Conservation (phyloP, 2,113 vertebrate genomes). For the Notarius lentiginosus region DNA sequence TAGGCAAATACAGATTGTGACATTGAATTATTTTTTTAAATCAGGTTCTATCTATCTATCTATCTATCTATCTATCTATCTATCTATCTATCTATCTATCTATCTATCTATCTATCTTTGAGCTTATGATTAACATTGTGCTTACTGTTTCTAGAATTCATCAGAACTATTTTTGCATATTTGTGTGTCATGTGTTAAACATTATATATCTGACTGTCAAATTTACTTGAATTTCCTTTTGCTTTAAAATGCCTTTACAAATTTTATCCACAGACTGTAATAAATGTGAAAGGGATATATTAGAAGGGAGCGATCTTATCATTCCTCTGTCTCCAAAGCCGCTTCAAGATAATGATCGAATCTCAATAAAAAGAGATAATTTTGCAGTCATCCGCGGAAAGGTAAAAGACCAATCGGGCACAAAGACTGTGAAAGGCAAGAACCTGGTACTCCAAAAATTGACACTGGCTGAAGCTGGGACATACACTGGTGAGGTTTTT, state of each 20-base stretch:
- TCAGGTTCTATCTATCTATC: no score
- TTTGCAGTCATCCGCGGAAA: accelerated
- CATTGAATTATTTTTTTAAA: not conserved
- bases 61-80: not conserved
- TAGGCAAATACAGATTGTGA: not conserved
- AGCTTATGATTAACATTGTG: not conserved
- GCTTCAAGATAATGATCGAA: not conserved
- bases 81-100: not conserved
- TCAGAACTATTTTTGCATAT: not conserved
- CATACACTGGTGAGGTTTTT: not conserved
- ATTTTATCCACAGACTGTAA: not conserved
- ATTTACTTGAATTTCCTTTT: not conserved
- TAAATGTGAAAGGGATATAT: accelerated
- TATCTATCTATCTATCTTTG: no score
- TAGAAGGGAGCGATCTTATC: not conserved
- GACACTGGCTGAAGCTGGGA: not conserved
- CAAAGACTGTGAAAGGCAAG: not conserved
- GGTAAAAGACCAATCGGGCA: accelerated
- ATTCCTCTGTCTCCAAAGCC: accelerated
- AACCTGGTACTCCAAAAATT: not conserved
- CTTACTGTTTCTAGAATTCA: not conserved
- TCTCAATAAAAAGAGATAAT: not conserved
- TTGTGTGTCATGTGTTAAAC: not conserved
- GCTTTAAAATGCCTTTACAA: not conserved
- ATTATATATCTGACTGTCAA: not conserved